These are phyloP conservation scores for Hydrochoerus hydrochaeris DNA, from an alignment of 2,113 vertebrate species.

Conservation along the genomic window DNA sequence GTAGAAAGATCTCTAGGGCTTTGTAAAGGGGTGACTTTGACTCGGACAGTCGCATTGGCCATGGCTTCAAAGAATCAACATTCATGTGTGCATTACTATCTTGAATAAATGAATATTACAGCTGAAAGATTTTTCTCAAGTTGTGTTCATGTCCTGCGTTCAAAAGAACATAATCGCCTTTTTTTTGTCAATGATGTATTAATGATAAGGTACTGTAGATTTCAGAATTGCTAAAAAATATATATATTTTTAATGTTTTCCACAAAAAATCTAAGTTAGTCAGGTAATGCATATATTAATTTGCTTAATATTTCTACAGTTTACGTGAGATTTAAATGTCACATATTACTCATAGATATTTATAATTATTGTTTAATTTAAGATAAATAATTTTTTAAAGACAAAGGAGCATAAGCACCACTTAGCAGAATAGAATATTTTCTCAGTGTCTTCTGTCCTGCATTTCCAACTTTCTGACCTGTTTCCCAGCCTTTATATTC, in stretches of 20 bases:
- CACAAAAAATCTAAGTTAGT: neutral
- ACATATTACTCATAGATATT: neutral
- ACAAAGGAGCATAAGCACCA: neutral
- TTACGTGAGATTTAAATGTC: neutral
- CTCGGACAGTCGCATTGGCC: neutral
- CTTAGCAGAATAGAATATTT: conserved; percentile 19
- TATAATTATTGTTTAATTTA: neutral
- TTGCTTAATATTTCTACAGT: neutral
- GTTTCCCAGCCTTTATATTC: neutral
- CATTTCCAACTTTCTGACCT: neutral
- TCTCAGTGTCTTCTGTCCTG: neutral
- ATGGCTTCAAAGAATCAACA: neutral
- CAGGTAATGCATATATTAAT: neutral
- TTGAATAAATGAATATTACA: conserved; percentile 13
- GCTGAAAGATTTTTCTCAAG: neutral
- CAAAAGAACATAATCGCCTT: neutral
- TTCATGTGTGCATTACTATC: neutral
- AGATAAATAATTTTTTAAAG: neutral
- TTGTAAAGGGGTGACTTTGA: neutral
- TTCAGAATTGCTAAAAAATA: neutral
- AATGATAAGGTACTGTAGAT: neutral
- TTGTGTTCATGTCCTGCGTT: neutral
- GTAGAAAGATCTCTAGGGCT: neutral
- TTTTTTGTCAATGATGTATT: neutral
- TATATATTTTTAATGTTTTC: neutral